A percentile compares a stretch with the other conserved stretches of the same genome.
These are phyloP conservation scores for Eupithecia pulchellata DNA, from an alignment of 2,888 invertebrate species.

Conservation along the genomic window DNA sequence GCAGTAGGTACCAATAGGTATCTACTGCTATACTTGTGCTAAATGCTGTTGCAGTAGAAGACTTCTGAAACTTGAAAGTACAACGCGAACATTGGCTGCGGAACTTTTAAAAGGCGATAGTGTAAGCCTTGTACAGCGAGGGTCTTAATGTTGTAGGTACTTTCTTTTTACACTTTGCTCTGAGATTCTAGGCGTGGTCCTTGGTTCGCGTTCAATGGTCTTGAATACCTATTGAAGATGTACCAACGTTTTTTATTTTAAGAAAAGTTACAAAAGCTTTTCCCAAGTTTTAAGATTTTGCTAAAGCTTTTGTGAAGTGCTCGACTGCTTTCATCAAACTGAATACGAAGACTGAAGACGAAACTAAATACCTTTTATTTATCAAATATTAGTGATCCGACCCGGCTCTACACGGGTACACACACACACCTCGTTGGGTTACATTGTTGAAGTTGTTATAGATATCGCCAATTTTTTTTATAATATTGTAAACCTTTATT, in stretches of 20 bases:
- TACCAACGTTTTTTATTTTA: neutral
- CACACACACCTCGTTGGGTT: too few species aligned
- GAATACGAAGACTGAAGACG: too few species aligned
- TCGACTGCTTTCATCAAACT: neutral
- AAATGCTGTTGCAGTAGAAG: too few species aligned
- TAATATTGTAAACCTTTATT: too few species aligned
- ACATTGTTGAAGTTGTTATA: too few species aligned
- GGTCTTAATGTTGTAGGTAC: neutral
- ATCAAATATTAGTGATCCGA: conserved; percentile 1
- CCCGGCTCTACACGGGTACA: too few species aligned
- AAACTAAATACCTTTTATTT: neutral
- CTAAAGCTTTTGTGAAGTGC: neutral
- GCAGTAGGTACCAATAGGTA: too few species aligned
- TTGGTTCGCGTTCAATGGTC: neutral
- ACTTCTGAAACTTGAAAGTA: neutral
- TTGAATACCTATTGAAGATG: neutral
- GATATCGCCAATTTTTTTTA: too few species aligned
- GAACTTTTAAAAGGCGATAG: neutral
- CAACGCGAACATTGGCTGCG: neutral
- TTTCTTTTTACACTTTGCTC: neutral
- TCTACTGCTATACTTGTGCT: too few species aligned
- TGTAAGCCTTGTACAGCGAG: neutral
- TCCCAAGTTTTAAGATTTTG: neutral
- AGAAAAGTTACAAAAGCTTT: neutral
- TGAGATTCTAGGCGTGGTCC: neutral